These are phyloP conservation scores for Zapus hudsonius DNA, from an alignment of 2,113 vertebrate genomes.

Conservation along the genomic window DNA sequence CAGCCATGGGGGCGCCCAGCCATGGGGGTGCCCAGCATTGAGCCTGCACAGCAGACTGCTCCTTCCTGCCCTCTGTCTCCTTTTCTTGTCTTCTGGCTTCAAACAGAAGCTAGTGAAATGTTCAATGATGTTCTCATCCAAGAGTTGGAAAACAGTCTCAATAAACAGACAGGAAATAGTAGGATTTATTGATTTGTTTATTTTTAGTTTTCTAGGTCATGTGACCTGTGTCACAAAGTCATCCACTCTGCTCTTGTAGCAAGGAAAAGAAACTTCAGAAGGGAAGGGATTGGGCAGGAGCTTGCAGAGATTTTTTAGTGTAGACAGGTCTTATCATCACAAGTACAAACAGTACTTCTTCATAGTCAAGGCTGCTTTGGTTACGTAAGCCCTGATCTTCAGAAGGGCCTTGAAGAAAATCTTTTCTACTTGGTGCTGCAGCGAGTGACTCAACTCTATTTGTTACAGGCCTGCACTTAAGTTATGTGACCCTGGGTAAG, in stretches of 20 bases:
- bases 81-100: background rate
- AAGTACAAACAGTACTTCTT: background rate
- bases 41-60: too few relatives aligned
- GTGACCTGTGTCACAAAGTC: background rate
- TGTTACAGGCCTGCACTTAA: background rate
- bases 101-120: background rate
- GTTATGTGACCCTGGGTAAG: background rate
- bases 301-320: background rate
- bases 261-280: background rate
- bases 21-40: background rate
- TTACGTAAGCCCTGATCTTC: background rate
- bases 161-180: background rate
- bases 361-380: background rate
- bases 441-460: accelerated
- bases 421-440: background rate
- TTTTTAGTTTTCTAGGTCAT: background rate
- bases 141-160: background rate
- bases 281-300: background rate
- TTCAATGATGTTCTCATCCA: background rate
- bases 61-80: background rate
- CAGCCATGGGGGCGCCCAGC: too few relatives aligned
- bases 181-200: background rate
- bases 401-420: background rate
- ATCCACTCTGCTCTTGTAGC: background rate
- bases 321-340: background rate